Evolutionary conservation across 2,797 vertebrate species (phyloP).

Genomic region (Myripristis murdjan): DNA sequence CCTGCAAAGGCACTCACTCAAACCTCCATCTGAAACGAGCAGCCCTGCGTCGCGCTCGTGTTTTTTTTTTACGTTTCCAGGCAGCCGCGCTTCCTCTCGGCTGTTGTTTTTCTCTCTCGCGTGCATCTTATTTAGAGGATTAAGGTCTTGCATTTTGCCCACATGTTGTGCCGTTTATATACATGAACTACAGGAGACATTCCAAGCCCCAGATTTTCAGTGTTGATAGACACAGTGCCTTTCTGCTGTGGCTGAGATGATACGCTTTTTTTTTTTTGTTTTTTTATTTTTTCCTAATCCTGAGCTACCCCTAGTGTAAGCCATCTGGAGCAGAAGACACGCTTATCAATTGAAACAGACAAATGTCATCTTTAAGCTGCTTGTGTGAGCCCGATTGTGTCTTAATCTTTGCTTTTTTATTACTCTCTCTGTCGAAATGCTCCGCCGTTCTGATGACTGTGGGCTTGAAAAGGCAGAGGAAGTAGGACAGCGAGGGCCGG

Average conservation of each 20-base stretch:
- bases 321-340: slow-evolving; percentile 55
- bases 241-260: slow-evolving; percentile 43
- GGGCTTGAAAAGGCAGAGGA: slow-evolving; percentile 26
- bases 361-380: slow-evolving; percentile 78
- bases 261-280: slow-evolving; percentile 51
- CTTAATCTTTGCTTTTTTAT: slow-evolving; percentile 58
- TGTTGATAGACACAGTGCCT: slow-evolving; percentile 42
- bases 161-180: no score
- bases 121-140: no score
- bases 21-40: no score
- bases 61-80: no score
- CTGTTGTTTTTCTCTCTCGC: no score
- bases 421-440: slow-evolving; percentile 36
- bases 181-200: slow-evolving; percentile 11
- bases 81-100: no score
- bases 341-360: slow-evolving; percentile 79
- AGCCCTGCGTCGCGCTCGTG: no score
- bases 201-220: slow-evolving; percentile 30
- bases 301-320: slow-evolving; percentile 56
- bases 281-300: slow-evolving; percentile 60
- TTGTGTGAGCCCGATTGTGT: slow-evolving; percentile 61
- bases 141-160: no score
- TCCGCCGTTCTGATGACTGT: slow-evolving; percentile 39
- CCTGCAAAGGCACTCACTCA: no score
- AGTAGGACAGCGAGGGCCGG: slow-evolving; percentile 16